Evolutionary conservation across 2,113 vertebrate genomes (phyloP).

Genomic region (Phyllostomus hastatus): DNA sequence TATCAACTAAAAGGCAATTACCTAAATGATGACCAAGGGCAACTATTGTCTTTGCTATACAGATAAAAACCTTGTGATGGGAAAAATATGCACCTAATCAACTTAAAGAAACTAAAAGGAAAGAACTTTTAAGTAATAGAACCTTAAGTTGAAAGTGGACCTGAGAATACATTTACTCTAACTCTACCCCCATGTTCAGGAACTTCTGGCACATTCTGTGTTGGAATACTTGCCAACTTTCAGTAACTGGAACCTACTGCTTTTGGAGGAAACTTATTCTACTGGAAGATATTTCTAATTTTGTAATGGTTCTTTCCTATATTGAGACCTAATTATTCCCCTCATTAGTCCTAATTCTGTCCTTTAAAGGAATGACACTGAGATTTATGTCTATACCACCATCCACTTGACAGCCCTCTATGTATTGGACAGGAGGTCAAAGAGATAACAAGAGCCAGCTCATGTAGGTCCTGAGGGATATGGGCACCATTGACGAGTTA

Average conservation of each 20-base stretch:
- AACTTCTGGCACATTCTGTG: neutral
- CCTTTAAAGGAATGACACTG: neutral
- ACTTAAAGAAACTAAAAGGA: neutral
- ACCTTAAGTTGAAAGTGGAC: neutral
- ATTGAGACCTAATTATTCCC: neutral
- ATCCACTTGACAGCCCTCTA: neutral
- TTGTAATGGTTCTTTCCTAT: neutral
- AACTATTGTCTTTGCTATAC: neutral
- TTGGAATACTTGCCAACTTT: neutral
- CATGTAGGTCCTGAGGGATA: neutral
- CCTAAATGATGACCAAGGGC: neutral
- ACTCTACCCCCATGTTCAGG: neutral
- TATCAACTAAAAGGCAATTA: neutral
- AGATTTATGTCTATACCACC: neutral
- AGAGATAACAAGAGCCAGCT: neutral
- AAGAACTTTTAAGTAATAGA: neutral
- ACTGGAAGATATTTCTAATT: neutral
- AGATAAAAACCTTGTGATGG: neutral
- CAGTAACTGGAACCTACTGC: neutral
- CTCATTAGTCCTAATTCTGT: neutral
- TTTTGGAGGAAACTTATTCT: neutral
- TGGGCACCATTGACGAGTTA: neutral
- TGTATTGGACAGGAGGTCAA: neutral
- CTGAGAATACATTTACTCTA: neutral
- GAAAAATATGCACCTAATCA: neutral